Evolutionary conservation across 1,140 invertebrate species (phyloP).

Genomic region (Drosophila albomicans): DNA sequence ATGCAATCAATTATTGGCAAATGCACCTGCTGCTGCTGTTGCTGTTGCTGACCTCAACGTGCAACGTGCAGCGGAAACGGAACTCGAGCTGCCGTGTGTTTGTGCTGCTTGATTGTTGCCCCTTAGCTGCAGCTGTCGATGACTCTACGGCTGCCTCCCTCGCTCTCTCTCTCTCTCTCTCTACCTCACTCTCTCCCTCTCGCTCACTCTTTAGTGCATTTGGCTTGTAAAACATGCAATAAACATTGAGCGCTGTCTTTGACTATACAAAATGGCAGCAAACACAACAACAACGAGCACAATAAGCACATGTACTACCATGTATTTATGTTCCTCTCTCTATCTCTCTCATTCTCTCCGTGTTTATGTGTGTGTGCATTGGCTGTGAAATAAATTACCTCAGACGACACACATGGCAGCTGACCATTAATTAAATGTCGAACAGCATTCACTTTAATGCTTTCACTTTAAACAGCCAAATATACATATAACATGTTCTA

Average conservation of each 20-base stretch:
- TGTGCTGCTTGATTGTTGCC: constrained; percentile 63
- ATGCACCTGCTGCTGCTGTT: constrained; percentile 57
- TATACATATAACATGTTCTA: constrained; percentile 4
- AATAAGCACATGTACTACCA: constrained; percentile 13
- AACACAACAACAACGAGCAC: background rate
- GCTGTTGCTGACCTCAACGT: constrained; percentile 65
- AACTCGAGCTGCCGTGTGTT: constrained; percentile 46
- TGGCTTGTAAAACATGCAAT: constrained; percentile 71
- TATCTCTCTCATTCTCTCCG: too few species aligned
- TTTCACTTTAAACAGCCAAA: constrained; percentile 4
- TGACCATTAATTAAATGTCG: constrained; percentile 64
- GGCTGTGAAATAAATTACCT: constrained; percentile 65
- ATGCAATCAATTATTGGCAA: constrained; percentile 81
- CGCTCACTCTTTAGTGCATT: constrained; percentile 53
- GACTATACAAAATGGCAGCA: constrained; percentile 13
- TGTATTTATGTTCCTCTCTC: constrained; percentile 13
- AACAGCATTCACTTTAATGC: constrained; percentile 25
- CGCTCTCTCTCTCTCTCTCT: background rate
- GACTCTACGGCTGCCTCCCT: background rate
- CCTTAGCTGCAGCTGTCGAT: constrained; percentile 33
- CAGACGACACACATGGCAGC: constrained; percentile 36
- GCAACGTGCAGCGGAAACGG: constrained; percentile 60
- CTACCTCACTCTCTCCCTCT: background rate
- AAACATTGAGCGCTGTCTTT: constrained; percentile 51
- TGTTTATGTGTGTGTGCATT: constrained; percentile 17